A percentile compares a stretch with the other conserved stretches of the same genome.
phyloP scores from a whole-genome alignment of 2,113 vertebrate species.

The Miniopterus natalensis region DNA sequence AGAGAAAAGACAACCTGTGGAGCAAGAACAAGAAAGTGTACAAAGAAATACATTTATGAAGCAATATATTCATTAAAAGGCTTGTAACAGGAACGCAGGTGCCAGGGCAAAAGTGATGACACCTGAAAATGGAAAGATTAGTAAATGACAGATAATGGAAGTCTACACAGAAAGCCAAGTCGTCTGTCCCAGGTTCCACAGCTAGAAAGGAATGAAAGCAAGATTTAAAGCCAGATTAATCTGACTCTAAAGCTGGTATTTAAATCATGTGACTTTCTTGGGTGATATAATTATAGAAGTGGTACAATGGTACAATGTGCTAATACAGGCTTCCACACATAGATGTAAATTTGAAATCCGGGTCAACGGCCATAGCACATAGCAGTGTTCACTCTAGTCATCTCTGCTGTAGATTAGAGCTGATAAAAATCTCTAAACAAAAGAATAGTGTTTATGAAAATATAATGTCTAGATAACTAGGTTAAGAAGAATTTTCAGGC shows the following conservation, averaged over 20 bases:
- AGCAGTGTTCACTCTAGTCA: not conserved
- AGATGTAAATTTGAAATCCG: conserved; percentile 4
- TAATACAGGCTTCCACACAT: not conserved
- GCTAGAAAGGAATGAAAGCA: not conserved
- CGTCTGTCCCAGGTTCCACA: not conserved
- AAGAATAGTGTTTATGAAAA: not conserved
- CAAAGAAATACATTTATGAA: not conserved
- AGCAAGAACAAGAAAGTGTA: not conserved
- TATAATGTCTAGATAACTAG: not conserved
- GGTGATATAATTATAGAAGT: not conserved
- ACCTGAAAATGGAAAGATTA: not conserved
- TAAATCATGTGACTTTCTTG: not conserved
- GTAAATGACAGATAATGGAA: not conserved
- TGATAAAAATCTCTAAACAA: not conserved
- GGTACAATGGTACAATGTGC: not conserved
- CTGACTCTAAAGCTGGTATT: not conserved
- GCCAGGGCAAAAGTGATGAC: not conserved
- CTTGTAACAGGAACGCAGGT: not conserved
- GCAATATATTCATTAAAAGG: not conserved
- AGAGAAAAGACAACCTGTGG: not conserved
- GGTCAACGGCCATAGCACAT: not conserved
- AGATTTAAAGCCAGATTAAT: not conserved
- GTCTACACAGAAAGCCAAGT: not conserved
- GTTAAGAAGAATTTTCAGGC: not conserved
- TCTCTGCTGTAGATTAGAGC: not conserved